Evolutionary conservation across 2,797 vertebrate species (phyloP).

Genomic region (Hybognathus amarus): DNA sequence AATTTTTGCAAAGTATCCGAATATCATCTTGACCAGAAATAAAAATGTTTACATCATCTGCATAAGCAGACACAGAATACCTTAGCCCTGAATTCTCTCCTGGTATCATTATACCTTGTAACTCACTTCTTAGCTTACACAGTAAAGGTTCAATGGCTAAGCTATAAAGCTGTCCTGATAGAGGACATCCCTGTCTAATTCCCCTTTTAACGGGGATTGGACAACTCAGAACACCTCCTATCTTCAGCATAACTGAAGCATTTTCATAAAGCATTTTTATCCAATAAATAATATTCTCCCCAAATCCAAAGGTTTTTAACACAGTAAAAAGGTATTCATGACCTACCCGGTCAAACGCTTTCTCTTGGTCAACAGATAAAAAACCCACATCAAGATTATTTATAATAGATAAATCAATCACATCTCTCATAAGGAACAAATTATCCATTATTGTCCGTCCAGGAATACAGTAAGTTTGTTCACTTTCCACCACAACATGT

Average conservation of each 20-base stretch:
- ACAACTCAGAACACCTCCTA: neutral
- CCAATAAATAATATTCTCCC: neutral
- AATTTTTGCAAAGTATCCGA: too few species aligned
- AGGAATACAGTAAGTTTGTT: neutral
- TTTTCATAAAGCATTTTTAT: neutral
- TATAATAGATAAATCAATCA: neutral
- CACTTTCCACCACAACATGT: neutral
- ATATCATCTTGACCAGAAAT: neutral
- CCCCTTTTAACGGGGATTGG: neutral
- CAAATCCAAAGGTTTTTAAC: neutral
- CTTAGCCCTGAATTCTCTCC: neutral
- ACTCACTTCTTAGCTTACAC: neutral
- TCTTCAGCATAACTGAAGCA: neutral
- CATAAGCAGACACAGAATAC: neutral
- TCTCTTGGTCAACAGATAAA: neutral
- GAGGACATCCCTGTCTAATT: neutral
- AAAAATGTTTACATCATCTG: neutral
- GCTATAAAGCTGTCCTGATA: neutral
- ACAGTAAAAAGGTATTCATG: neutral
- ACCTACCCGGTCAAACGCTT: neutral
- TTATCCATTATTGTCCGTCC: neutral
- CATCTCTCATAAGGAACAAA: neutral
- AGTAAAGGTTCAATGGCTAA: neutral
- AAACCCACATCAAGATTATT: neutral
- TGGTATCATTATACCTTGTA: neutral